Evolutionary conservation across 35 echinoderm and acorn worm species (phyloP).

Genomic region (Anneissia japonica): DNA sequence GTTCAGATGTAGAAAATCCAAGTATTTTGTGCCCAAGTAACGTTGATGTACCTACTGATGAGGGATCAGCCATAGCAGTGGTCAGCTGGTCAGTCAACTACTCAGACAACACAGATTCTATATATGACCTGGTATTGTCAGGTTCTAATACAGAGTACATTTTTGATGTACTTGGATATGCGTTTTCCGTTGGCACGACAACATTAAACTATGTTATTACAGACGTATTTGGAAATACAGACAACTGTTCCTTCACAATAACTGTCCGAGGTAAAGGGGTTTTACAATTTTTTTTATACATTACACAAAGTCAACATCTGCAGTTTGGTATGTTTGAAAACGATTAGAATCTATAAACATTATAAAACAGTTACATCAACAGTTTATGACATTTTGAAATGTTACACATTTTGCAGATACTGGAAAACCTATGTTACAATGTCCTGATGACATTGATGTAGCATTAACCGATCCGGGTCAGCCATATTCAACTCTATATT

Average conservation of each 20-base stretch:
- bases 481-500: neutral
- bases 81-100: neutral
- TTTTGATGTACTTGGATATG: neutral
- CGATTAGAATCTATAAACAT: no score
- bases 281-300: no score
- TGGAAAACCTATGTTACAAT: neutral
- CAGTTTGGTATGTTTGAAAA: no score
- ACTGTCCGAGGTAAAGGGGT: neutral
- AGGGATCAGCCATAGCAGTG: neutral
- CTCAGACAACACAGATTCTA: neutral
- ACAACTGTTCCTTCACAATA: neutral
- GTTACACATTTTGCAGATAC: neutral
- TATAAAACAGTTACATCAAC: no score
- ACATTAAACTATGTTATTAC: neutral
- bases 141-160: no score
- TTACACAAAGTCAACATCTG: no score
- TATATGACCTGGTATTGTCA: neutral
- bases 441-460: neutral
- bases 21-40: neutral
- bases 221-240: neutral
- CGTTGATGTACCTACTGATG: neutral
- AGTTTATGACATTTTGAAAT: no score
- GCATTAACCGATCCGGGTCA: neutral
- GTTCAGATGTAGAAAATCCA: neutral
- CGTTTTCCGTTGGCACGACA: neutral